A percentile compares a stretch with the other conserved stretches of the same genome.
These are phyloP conservation scores for Emys orbicularis DNA, from an alignment of 2,797 vertebrate species.

Conservation along the genomic window DNA sequence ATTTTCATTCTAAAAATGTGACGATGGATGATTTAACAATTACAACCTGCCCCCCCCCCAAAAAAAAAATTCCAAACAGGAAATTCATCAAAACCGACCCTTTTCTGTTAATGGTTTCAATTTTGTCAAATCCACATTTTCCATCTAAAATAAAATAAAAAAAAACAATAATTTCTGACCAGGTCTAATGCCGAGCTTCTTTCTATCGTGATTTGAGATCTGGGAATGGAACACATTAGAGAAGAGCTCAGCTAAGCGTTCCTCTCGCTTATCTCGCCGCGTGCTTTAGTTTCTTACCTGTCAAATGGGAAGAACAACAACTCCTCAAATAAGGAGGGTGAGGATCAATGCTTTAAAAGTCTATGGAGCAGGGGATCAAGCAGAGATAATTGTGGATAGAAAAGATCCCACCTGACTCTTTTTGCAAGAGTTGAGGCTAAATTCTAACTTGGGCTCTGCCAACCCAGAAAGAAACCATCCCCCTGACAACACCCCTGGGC, in stretches of 20 bases:
- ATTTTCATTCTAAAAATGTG: no score
- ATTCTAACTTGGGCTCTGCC: not conserved
- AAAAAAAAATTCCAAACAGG: no score
- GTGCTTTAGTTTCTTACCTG: not conserved
- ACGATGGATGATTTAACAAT: no score
- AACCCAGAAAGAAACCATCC: not conserved
- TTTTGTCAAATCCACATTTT: not conserved
- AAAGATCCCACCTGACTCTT: not conserved
- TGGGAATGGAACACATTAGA: no score
- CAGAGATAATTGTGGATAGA: not conserved
- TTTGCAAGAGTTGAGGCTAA: not conserved
- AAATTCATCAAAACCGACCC: no score
- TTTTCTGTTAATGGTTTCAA: not conserved
- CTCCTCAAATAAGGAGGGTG: no score
- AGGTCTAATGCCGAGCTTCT: not conserved
- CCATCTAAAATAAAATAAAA: not conserved
- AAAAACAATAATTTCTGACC: not conserved
- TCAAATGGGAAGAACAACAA: not conserved
- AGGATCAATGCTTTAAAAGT: not conserved
- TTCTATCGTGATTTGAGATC: no score
- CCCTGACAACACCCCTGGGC: not conserved
- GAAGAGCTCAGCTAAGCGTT: no score
- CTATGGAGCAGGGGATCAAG: not conserved
- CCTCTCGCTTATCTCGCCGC: accelerated
- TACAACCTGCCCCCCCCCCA: no score